phyloP scores from a whole-genome alignment of 2,797 vertebrate genomes.

The Enteromius radiatus region DNA sequence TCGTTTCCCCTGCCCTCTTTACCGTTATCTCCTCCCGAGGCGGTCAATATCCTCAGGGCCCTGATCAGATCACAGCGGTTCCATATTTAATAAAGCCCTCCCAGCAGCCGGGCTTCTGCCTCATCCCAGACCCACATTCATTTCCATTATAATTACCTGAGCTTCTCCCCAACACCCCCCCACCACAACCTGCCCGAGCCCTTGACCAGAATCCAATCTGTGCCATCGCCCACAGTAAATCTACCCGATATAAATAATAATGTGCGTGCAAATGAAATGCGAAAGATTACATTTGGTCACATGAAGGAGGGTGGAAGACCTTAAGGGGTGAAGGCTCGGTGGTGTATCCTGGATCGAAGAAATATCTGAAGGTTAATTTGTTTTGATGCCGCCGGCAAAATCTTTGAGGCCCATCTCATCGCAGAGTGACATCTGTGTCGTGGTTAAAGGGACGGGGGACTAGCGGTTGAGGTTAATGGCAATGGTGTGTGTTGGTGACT shows the following conservation, averaged over 20 bases:
- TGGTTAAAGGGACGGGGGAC: conserved; percentile 50
- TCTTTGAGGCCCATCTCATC: conserved; percentile 68
- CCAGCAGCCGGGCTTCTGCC: conserved; percentile 56
- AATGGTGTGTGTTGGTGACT: conserved; percentile 46
- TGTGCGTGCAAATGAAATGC: conserved; percentile 69
- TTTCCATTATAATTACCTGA: conserved; percentile 68
- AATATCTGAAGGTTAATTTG: conserved; percentile 74
- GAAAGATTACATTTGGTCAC: conserved; percentile 70
- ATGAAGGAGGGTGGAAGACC: conserved; percentile 55
- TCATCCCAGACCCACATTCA: conserved; percentile 65
- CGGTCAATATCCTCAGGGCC: conserved; percentile 65
- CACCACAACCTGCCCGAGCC: conserved; percentile 52
- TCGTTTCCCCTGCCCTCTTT: conserved; percentile 60
- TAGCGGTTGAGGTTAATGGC: conserved; percentile 61
- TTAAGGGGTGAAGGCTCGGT: conserved; percentile 45
- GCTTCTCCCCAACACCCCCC: conserved; percentile 52
- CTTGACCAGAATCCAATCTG: conserved; percentile 70
- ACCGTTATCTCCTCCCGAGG: conserved; percentile 61
- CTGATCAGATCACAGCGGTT: conserved; percentile 66
- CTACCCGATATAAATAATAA: conserved; percentile 70
- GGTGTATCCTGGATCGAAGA: conserved; percentile 62
- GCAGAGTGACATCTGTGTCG: conserved; percentile 59
- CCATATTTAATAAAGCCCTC: conserved; percentile 71
- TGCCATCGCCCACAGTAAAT: conserved; percentile 64
- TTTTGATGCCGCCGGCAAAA: conserved; percentile 70